Percentiles rank a stretch among this genome's conserved stretches.
Conservation (phyloP, 2,113 vertebrate genomes). For the Prietella phreatophila region DNA sequence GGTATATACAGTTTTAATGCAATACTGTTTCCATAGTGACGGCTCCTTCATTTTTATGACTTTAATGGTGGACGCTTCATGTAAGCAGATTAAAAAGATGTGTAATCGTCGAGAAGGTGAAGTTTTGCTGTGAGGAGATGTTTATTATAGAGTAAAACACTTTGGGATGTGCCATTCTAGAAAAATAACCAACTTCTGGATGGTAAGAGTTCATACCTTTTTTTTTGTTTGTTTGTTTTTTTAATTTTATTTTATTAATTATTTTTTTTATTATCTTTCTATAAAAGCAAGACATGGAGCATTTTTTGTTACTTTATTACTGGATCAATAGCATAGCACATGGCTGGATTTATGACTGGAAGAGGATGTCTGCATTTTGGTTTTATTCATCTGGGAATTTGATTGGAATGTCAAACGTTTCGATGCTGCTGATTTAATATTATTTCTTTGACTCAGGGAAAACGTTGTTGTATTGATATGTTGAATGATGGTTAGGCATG, state of each 20-base stretch:
- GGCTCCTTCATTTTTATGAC: background rate
- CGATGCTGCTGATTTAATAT: background rate
- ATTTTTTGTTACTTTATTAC: background rate
- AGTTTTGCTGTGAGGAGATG: background rate
- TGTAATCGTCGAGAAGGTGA: background rate
- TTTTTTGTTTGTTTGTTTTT: too few species aligned
- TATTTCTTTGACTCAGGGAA: background rate
- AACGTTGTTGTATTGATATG: background rate
- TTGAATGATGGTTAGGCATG: background rate
- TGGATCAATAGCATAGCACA: background rate
- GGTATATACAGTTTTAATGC: background rate
- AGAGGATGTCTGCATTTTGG: background rate
- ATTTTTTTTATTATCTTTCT: background rate
- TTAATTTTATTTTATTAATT: too few species aligned
- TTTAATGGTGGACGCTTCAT: background rate
- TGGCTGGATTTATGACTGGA: background rate
- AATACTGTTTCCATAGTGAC: background rate
- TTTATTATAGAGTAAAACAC: background rate
- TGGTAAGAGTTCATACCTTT: background rate
- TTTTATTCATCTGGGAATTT: background rate
- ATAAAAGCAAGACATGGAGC: background rate
- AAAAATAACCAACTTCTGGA: background rate
- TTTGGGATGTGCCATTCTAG: background rate
- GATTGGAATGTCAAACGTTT: background rate
- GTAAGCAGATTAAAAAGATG: background rate